Base-by-base conservation (phyloP, 2,113 vertebrate species). In the Hylia prasina region DNA sequence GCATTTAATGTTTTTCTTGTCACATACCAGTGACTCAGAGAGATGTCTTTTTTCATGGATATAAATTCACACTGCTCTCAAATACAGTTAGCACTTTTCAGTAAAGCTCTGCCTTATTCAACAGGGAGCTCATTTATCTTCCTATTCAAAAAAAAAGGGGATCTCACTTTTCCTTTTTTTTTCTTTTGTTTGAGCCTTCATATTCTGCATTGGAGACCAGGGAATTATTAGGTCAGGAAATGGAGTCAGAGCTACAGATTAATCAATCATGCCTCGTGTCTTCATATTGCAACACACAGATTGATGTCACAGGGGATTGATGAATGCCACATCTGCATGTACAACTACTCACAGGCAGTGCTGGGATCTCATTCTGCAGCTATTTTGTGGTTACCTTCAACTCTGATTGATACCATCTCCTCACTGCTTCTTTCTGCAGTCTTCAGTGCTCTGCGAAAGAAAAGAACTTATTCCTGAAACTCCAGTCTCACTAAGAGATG, bases 201-300 rank as follows among this genome's bases (percentile, higher is more conserved):
- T 63, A 91, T 61, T 95, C 88, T 82, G 77, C 63, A 44, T 45
- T 82, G 48, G 60, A 89, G 53, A 89, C 56, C 47, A 64, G 65
- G 77, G 73, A 95, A 73, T 91, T 87, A 89, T 78, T 84, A 92
- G 83, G 89, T 94, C 93, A 95, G 96, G 90, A 97, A 94, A 87
- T 42, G 25, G 85, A 96, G 85, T 68, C 88, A 90, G 92, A 90
- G 72, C 51, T 81, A 56, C 84, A 93, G 61, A 94, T 96, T 89
- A 94, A 96, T 96, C 90, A 92, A 89, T 96, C 88, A 79, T 39
- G 27, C 39, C 27, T 75, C 9, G 1, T 39, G 63, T 87, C 92
- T 66, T 95, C 64, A 25, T 65, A 90, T 87, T 96, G 92, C 92
- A 93, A 87, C 94, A 93, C 90, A 70, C 31, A 78, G 76, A 56